A percentile compares a stretch with the other conserved stretches of the same genome.
Conservation (phyloP, 2,888 invertebrate species). For the Melanostoma scalare region DNA sequence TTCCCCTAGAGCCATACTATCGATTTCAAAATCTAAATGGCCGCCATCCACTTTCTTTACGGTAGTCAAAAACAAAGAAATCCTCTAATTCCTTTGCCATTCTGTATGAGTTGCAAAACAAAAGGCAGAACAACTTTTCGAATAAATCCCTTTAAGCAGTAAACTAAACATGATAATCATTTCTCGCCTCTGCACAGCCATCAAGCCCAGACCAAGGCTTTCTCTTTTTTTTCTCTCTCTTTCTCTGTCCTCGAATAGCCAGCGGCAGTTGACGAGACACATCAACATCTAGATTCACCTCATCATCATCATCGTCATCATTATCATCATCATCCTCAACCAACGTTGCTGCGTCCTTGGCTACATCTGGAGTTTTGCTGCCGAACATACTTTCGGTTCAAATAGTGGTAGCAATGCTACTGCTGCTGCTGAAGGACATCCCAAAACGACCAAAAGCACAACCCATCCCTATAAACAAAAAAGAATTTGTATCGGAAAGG, state of each 20-base stretch:
- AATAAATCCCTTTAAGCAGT: constrained; percentile 59
- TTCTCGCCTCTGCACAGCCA: constrained; percentile 15
- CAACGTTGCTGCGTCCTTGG: constrained; percentile 8
- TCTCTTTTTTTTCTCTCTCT: no score
- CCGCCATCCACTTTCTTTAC: constrained; percentile 10
- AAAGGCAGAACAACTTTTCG: constrained; percentile 50
- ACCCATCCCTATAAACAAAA: background rate
- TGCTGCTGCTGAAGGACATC: constrained; percentile 14
- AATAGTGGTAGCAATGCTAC: background rate
- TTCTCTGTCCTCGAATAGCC: background rate
- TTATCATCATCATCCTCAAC: constrained; percentile 15
- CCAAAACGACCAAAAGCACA: background rate
- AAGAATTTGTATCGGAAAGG: constrained; percentile 43
- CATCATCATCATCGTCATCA: constrained; percentile 12
- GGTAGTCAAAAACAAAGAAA: constrained; percentile 10
- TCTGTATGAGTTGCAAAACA: constrained; percentile 4
- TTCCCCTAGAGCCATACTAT: constrained; percentile 2
- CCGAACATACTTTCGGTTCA: constrained; percentile 4
- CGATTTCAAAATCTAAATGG: constrained; percentile 32
- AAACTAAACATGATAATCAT: constrained; percentile 60
- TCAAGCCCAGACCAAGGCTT: background rate
- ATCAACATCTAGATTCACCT: constrained; percentile 38
- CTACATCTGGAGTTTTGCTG: constrained; percentile 19
- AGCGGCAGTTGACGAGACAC: constrained; percentile 46
- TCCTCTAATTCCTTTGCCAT: constrained; percentile 14